Conservation (phyloP, 92 coral and sea anemone species). For the Actinernus sp. region DNA sequence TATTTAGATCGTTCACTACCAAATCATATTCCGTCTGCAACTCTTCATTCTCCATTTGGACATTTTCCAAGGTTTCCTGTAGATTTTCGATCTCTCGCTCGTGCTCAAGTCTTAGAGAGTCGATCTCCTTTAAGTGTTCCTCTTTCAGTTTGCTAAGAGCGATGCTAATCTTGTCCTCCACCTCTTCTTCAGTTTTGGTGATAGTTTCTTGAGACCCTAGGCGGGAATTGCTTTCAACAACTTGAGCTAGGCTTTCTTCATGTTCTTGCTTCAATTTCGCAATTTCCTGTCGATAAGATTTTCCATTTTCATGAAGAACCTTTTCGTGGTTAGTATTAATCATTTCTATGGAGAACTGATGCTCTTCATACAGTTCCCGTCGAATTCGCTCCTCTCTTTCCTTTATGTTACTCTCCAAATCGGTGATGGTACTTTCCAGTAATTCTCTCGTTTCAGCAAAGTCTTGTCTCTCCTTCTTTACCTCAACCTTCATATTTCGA, state of each 20-base stretch:
- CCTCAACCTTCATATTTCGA: slow-evolving; percentile 53
- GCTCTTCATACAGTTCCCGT: slow-evolving; percentile 58
- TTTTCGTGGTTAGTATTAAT: slow-evolving; percentile 61
- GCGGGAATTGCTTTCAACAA: slow-evolving; percentile 34
- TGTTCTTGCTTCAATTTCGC: slow-evolving; percentile 56
- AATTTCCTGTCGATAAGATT: slow-evolving; percentile 46
- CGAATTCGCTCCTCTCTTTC: slow-evolving; percentile 51
- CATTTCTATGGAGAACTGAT: slow-evolving; percentile 42
- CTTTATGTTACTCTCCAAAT: slow-evolving; percentile 50
- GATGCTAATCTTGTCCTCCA: slow-evolving; percentile 9
- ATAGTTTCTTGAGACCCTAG: slow-evolving; percentile 7
- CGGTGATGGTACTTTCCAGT: slow-evolving; percentile 45
- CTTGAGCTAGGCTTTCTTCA: slow-evolving; percentile 57
- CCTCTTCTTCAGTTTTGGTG: slow-evolving; percentile 2
- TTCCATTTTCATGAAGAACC: slow-evolving; percentile 55
- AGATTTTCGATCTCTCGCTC: slow-evolving; percentile 74
- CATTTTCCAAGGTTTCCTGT: slow-evolving; percentile 77
- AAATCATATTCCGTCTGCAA: slow-evolving; percentile 89
- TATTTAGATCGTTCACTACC: slow-evolving; percentile 77
- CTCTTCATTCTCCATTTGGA: slow-evolving; percentile 83
- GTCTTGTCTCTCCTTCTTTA: slow-evolving; percentile 47
- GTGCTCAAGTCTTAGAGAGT: slow-evolving; percentile 66
- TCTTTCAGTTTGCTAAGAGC: slow-evolving; percentile 21
- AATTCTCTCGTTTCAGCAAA: slow-evolving; percentile 50
- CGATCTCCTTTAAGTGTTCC: slow-evolving; percentile 50